Percentiles rank a stretch among this genome's conserved stretches.
These are phyloP conservation scores for Phaethornis superciliosus DNA, from an alignment of 2,113 vertebrate genomes.

Conservation along the genomic window DNA sequence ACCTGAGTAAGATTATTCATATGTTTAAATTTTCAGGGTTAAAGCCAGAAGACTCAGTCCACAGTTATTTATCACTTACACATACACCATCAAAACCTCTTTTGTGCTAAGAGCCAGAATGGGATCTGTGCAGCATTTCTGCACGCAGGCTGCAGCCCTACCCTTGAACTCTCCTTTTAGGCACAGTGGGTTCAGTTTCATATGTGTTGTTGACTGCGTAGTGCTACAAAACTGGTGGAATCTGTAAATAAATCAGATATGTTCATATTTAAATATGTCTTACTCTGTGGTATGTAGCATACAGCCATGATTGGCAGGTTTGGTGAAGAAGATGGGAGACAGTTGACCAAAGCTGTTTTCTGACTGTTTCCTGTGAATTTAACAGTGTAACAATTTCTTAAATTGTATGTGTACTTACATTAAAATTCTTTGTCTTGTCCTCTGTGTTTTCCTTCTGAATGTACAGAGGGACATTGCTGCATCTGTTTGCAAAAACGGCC, in stretches of 20 bases:
- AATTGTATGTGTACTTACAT: accelerated
- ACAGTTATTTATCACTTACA: not conserved
- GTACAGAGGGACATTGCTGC: not conserved
- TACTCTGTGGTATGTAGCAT: not conserved
- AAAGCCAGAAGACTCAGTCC: not conserved
- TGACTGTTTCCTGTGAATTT: not conserved
- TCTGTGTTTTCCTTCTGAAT: not conserved
- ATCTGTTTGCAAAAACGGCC: not conserved
- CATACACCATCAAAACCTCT: not conserved
- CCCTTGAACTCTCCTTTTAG: not conserved
- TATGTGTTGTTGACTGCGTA: not conserved
- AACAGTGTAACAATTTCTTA: not conserved
- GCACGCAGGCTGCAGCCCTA: not conserved
- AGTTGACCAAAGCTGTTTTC: not conserved
- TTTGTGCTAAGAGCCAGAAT: not conserved
- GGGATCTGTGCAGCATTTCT: not conserved
- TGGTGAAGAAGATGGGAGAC: not conserved
- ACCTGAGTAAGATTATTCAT: not conserved
- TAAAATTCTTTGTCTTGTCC: not conserved
- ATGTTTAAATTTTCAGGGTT: not conserved
- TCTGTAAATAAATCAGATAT: not conserved
- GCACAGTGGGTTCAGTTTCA: not conserved
- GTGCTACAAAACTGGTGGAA: not conserved
- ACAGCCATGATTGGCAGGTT: not conserved
- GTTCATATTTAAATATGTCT: not conserved